Evolutionary conservation across 2,888 invertebrate species (phyloP).

Genomic region (Lithophane ornitopus): DNA sequence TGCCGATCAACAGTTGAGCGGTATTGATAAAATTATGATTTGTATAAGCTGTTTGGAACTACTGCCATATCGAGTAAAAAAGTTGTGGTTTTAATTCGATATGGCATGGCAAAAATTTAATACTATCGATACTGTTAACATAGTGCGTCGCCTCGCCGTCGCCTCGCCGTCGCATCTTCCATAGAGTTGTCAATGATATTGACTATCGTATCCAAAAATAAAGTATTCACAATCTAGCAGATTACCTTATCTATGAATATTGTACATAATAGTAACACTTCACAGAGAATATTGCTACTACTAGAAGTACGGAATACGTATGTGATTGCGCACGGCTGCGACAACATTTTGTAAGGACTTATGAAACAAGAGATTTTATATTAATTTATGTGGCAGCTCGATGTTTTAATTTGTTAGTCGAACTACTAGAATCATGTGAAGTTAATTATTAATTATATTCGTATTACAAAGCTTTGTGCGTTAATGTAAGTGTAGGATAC

Average conservation of each 20-base stretch:
- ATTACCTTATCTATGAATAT: slow-evolving; percentile 15
- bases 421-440: slow-evolving; percentile 20
- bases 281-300: slow-evolving; percentile 7
- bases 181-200: slow-evolving; percentile 12
- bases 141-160: slow-evolving; percentile 1
- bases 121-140: slow-evolving; percentile 20
- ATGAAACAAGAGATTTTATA: slow-evolving; percentile 21
- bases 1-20: too few species aligned
- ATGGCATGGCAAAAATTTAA: too few species aligned
- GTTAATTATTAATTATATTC: neutral
- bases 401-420: slow-evolving; percentile 39
- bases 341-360: neutral
- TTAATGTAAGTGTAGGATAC: slow-evolving; percentile 11
- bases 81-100: too few species aligned
- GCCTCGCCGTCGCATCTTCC: too few species aligned
- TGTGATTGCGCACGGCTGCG: neutral
- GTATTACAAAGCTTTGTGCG: slow-evolving; percentile 10
- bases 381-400: slow-evolving; percentile 34
- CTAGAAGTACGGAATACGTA: slow-evolving; percentile 9
- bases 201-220: slow-evolving; percentile 2
- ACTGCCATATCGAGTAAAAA: slow-evolving; percentile 54
- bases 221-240: slow-evolving; percentile 3
- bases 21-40: slow-evolving; percentile 20
- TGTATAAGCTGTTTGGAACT: slow-evolving; percentile 34
- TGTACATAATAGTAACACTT: slow-evolving; percentile 3